Percentiles rank a stretch among this genome's conserved stretches.
Evolutionary conservation across 2,797 vertebrate species (phyloP).

Genomic region (Lepilemur septentrionalis): DNA sequence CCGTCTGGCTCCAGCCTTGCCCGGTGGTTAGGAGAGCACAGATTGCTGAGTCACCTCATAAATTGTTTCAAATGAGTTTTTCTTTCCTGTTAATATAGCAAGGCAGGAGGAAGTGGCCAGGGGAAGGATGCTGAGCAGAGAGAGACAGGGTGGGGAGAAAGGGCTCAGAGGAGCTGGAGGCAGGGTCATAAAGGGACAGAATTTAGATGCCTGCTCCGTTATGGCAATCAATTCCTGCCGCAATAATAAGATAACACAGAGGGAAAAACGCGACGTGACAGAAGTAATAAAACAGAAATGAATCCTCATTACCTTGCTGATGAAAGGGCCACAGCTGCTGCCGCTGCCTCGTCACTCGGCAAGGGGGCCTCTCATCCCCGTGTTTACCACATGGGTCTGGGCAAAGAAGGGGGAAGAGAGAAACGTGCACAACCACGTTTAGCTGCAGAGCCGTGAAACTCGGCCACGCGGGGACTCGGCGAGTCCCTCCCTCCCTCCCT

Average conservation of each 20-base stretch:
- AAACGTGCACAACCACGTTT: background rate
- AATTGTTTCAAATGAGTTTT: slow-evolving; percentile 57
- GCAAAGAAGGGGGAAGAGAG: background rate
- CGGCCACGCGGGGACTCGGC: background rate
- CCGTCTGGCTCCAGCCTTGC: background rate
- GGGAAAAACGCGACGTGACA: slow-evolving; percentile 3
- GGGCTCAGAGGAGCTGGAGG: background rate
- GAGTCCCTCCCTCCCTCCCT: background rate
- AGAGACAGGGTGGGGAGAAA: background rate
- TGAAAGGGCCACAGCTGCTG: slow-evolving; percentile 49
- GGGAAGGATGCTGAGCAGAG: background rate
- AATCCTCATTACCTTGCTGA: slow-evolving; percentile 60
- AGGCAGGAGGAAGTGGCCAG: background rate
- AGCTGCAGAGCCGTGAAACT: background rate
- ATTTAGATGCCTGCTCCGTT: slow-evolving; percentile 30
- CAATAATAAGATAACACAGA: slow-evolving; percentile 63
- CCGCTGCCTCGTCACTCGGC: background rate
- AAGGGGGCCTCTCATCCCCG: slow-evolving; percentile 22
- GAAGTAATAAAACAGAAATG: slow-evolving; percentile 47
- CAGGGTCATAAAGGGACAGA: background rate
- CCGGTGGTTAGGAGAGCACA: background rate
- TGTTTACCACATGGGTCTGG: background rate
- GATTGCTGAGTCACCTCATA: slow-evolving; percentile 17
- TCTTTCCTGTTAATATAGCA: slow-evolving; percentile 1
- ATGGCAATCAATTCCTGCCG: slow-evolving; percentile 18